phyloP scores from a whole-genome alignment of 1,140 invertebrate species.

The Cotesia typhae region DNA sequence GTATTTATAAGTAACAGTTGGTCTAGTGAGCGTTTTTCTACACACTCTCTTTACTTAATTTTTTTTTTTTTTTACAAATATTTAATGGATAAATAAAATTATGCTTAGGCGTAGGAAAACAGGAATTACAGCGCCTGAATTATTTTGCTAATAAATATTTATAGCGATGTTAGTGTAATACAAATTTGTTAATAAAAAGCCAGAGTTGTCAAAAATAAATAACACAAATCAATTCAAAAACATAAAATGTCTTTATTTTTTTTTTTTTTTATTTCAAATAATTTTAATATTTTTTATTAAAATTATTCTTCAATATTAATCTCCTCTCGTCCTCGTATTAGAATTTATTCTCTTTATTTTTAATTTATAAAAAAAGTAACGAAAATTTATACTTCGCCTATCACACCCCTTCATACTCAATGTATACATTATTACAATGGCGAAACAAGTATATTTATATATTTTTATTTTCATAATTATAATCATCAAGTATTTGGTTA shows the following conservation, averaged over 20 bases:
- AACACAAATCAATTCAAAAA: neutral
- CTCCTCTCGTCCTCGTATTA: conserved; percentile 21
- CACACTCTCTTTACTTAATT: conserved; percentile 27
- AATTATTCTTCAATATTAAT: neutral
- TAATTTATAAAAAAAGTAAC: conserved; percentile 45
- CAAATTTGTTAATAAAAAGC: conserved; percentile 31
- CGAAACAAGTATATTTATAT: conserved; percentile 4
- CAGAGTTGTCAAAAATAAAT: conserved; percentile 13
- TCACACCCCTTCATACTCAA: conserved; percentile 11
- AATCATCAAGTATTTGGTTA: conserved; percentile 4
- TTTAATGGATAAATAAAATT: conserved; percentile 15
- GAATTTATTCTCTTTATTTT: conserved; percentile 25
- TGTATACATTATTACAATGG: neutral
- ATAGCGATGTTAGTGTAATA: conserved; percentile 14
- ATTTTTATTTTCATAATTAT: neutral
- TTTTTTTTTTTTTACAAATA: conserved; percentile 26
- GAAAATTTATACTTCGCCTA: conserved; percentile 40
- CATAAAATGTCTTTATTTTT: conserved; percentile 23
- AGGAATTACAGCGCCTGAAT: too few species aligned
- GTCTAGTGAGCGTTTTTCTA: conserved; percentile 8
- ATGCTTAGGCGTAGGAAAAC: neutral
- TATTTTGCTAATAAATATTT: too few species aligned
- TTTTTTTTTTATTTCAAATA: conserved; percentile 28
- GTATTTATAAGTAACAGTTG: conserved; percentile 31
- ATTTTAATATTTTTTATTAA: conserved; percentile 29